A percentile compares a stretch with the other conserved stretches of the same genome.
phyloP scores from a whole-genome alignment of 2,113 vertebrate species.

The Embiotoca jacksoni region DNA sequence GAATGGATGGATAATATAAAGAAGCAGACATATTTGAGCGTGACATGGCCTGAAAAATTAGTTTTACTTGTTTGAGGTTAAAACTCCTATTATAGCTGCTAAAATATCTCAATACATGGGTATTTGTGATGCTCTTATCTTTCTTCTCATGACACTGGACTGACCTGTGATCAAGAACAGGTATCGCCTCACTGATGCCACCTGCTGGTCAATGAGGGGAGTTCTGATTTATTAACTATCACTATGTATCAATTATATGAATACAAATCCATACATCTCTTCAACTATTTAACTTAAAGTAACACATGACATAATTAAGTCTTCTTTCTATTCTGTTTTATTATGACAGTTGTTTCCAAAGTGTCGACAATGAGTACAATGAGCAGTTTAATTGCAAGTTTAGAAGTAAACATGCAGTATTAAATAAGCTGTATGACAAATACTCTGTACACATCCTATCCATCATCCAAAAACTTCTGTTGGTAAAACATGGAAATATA shows the following conservation, averaged over 20 bases:
- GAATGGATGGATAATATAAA: no score
- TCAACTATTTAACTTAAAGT: neutral
- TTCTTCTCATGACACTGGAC: neutral
- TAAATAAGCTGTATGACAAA: conserved; percentile 24
- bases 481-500: neutral
- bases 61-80: no score
- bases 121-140: neutral
- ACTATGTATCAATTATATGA: neutral
- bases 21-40: no score
- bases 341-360: conserved; percentile 14
- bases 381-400: conserved; percentile 20
- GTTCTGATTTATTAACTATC: neutral
- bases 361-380: neutral
- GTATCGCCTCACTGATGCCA: conserved; percentile 20
- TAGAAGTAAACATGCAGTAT: conserved; percentile 19
- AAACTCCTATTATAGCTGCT: neutral
- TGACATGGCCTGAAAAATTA: no score
- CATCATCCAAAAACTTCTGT: neutral
- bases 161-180: neutral
- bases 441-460: conserved; percentile 3
- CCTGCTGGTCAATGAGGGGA: conserved; percentile 40
- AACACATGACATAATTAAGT: neutral
- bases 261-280: neutral
- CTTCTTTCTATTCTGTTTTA: conserved; percentile 29
- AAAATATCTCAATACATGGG: neutral